These are phyloP conservation scores for Polydrusus tereticollis DNA, from an alignment of 2,888 invertebrate genomes.

Conservation along the genomic window DNA sequence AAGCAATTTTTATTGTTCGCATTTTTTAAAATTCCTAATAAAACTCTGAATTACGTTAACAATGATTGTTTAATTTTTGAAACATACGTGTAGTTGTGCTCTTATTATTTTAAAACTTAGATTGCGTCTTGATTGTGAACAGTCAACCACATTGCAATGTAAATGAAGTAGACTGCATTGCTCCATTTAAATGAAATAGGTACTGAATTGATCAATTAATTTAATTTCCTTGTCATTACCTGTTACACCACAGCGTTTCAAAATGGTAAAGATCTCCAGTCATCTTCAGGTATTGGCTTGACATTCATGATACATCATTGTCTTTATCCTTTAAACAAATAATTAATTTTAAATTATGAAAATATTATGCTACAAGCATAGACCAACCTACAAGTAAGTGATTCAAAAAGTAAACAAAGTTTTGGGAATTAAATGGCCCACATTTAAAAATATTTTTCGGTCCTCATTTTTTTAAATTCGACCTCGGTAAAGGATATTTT, in stretches of 20 bases:
- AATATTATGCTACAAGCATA: too few relatives aligned
- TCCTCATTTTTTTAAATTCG: background rate
- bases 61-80: constrained; percentile 2
- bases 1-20: constrained; percentile 44
- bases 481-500: background rate
- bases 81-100: background rate
- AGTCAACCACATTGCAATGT: too few relatives aligned
- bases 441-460: background rate
- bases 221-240: too few relatives aligned
- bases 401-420: background rate
- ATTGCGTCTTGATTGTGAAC: background rate
- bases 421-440: background rate
- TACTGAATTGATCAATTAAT: too few relatives aligned
- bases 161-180: too few relatives aligned
- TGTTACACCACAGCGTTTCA: too few relatives aligned
- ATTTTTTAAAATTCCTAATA: constrained; percentile 33
- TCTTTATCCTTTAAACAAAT: too few relatives aligned
- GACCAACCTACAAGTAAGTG: background rate
- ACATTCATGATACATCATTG: too few relatives aligned
- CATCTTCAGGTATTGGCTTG: too few relatives aligned
- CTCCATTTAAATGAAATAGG: too few relatives aligned
- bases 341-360: too few relatives aligned
- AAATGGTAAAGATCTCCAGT: too few relatives aligned
- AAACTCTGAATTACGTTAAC: background rate
- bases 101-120: background rate